Conservation (phyloP, 2,888 invertebrate species). For the Lordiphosa andalusiaca region DNA sequence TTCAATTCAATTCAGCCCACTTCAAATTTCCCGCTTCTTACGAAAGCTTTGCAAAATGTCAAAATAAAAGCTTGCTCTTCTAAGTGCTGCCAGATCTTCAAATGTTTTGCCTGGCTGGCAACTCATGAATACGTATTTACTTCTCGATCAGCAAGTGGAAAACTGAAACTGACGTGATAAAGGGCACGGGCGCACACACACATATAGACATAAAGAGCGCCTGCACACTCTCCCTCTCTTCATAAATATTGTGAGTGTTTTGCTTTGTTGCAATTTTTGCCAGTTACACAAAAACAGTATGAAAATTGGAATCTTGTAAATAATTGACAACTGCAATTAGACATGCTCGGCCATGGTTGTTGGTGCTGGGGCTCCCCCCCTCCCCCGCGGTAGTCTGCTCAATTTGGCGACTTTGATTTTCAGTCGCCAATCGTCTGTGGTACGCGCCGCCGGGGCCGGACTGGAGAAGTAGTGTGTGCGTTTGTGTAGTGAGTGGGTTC, state of each 20-base stretch:
- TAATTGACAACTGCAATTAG: slow-evolving; percentile 2
- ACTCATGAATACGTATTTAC: slow-evolving; percentile 7
- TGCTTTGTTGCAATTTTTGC: slow-evolving; percentile 41
- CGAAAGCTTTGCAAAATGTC: not conserved
- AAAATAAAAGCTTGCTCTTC: not conserved
- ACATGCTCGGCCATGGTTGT: slow-evolving; percentile 28
- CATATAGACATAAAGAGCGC: slow-evolving; percentile 6
- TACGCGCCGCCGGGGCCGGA: slow-evolving; percentile 21
- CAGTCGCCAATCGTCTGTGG: slow-evolving; percentile 58
- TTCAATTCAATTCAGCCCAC: too few relatives aligned
- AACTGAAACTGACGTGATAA: slow-evolving; percentile 43
- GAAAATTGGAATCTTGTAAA: too few relatives aligned
- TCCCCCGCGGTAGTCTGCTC: slow-evolving; percentile 9
- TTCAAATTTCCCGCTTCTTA: slow-evolving; percentile 1
- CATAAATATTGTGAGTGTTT: slow-evolving; percentile 32
- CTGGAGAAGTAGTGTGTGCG: slow-evolving; percentile 25
- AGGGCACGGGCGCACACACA: slow-evolving; percentile 19
- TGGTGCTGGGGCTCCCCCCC: slow-evolving; percentile 11
- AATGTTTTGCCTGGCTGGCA: slow-evolving; percentile 32
- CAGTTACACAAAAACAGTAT: slow-evolving; percentile 7
- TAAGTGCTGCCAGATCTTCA: slow-evolving; percentile 11
- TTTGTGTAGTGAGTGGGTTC: slow-evolving; percentile 44
- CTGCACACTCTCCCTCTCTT: slow-evolving; percentile 29
- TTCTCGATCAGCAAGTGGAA: slow-evolving; percentile 37
- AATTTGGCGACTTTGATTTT: slow-evolving; percentile 61